A percentile compares a stretch with the other conserved stretches of the same genome.
Conservation (phyloP, 2,797 vertebrate species). For the Lepidocolaptes lacrymiger region DNA sequence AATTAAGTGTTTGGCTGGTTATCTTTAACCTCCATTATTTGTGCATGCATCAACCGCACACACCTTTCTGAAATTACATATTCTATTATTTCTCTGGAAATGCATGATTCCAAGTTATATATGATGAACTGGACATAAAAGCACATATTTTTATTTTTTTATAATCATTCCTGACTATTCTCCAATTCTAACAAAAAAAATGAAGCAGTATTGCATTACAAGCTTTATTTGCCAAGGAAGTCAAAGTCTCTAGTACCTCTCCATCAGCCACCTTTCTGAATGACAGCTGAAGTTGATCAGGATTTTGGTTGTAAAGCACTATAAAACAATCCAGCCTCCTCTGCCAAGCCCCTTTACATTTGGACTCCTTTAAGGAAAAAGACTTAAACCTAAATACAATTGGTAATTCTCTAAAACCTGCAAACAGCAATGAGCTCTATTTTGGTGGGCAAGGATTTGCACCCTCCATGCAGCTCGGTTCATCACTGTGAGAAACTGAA, state of each 20-base stretch:
- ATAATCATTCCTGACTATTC: background rate
- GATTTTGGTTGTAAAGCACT: background rate
- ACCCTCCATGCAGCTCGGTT: background rate
- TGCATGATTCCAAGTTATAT: background rate
- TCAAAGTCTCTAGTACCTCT: background rate
- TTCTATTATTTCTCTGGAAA: background rate
- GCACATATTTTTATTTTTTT: background rate
- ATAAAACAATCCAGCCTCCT: background rate
- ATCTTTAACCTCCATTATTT: background rate
- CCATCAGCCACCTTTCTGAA: background rate
- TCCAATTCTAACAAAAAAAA: background rate
- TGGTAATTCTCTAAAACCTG: background rate
- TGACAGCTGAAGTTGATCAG: background rate
- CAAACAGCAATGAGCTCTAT: background rate
- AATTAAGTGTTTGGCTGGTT: background rate
- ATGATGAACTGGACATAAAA: background rate
- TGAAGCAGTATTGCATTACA: background rate
- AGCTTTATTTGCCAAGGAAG: background rate
- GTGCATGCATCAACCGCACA: background rate
- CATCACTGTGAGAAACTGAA: background rate
- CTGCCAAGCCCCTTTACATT: background rate
- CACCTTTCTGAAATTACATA: background rate
- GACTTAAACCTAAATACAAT: background rate
- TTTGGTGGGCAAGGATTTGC: background rate
- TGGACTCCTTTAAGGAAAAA: background rate